These are phyloP conservation scores for Calliopum simillimum DNA, from an alignment of 2,888 invertebrate species.

Conservation along the genomic window DNA sequence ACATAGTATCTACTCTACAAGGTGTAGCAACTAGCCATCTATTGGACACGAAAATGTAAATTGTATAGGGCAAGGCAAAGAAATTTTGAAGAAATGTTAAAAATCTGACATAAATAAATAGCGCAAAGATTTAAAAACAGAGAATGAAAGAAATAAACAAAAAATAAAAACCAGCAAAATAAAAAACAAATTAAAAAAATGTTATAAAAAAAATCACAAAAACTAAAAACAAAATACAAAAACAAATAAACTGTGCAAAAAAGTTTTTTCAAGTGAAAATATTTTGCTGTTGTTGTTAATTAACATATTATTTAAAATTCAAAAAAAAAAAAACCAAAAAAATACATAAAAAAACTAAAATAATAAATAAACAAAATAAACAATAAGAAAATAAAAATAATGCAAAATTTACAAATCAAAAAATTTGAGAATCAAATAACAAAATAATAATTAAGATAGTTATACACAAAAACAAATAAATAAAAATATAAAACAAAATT, in stretches of 20 bases:
- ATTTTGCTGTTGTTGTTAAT: too few relatives aligned
- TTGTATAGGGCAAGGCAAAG: too few relatives aligned
- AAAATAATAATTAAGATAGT: too few relatives aligned
- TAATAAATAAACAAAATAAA: not conserved
- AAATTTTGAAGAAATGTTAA: not conserved
- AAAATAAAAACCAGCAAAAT: not conserved
- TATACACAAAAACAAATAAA: too few relatives aligned
- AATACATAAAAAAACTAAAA: not conserved
- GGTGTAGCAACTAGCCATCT: not conserved
- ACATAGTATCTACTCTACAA: not conserved
- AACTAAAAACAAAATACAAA: not conserved
- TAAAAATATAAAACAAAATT: too few relatives aligned
- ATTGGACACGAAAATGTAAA: not conserved
- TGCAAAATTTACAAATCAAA: too few relatives aligned
- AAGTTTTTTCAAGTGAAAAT: too few relatives aligned
- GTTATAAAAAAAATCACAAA: not conserved
- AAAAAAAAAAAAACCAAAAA: not conserved
- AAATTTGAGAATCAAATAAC: too few relatives aligned
- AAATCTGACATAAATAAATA: not conserved
- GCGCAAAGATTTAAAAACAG: not conserved
- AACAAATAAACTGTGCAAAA: too few relatives aligned
- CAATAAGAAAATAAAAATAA: slow-evolving; percentile 3
- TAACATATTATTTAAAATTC: not conserved
- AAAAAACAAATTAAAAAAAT: not conserved
- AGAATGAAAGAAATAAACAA: not conserved